Evolutionary conservation across 2,888 invertebrate genomes (phyloP).

Genomic region (Caenorhabditis sp.): DNA sequence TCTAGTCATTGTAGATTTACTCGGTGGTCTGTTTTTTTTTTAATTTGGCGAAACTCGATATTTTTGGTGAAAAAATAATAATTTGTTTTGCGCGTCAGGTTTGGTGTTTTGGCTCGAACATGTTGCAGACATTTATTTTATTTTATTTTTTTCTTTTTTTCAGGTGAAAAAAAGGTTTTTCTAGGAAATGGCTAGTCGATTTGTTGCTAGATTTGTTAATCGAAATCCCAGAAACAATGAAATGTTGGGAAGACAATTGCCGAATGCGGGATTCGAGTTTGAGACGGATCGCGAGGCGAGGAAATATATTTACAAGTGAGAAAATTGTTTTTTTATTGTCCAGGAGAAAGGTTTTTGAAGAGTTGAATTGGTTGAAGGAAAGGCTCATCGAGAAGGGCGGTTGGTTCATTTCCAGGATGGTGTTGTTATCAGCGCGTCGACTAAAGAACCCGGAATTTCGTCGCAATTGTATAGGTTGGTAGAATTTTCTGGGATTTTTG

Average conservation of each 20-base stretch:
- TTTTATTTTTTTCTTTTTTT: not conserved
- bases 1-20: too few species aligned
- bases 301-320: conserved; percentile 60
- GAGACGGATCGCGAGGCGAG: conserved; percentile 55
- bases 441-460: conserved; percentile 58
- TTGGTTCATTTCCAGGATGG: conserved; percentile 59
- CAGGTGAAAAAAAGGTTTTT: not conserved
- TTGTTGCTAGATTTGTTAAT: conserved; percentile 38
- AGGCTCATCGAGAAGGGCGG: conserved; percentile 58
- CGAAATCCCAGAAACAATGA: conserved; percentile 65
- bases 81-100: not conserved
- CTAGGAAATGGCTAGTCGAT: conserved; percentile 27
- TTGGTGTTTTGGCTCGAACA: not conserved
- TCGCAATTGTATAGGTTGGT: conserved; percentile 62
- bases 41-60: too few species aligned
- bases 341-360: conserved; percentile 25
- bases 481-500: not conserved
- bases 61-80: not conserved
- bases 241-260: conserved; percentile 49
- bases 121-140: not conserved
- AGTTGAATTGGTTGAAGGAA: conserved; percentile 53
- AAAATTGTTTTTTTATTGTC: conserved; percentile 12
- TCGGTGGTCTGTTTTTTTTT: too few species aligned
- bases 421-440: conserved; percentile 62
- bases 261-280: conserved; percentile 61